Evolutionary conservation across 2,113 vertebrate species (phyloP).

Genomic region (Aphelocoma coerulescens): DNA sequence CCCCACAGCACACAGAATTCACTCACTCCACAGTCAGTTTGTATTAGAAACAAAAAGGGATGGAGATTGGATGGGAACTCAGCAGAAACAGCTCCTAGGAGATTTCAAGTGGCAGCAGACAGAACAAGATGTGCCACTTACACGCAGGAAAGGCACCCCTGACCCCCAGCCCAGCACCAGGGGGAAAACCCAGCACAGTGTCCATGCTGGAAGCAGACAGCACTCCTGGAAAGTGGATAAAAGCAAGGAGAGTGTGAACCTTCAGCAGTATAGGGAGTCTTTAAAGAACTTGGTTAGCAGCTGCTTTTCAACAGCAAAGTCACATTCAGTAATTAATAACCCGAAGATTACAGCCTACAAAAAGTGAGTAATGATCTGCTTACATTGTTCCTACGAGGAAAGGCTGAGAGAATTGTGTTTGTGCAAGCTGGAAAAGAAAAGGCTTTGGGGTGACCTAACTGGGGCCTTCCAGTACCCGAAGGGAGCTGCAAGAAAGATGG

Average conservation of each 20-base stretch:
- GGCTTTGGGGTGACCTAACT: background rate
- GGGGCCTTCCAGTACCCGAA: background rate
- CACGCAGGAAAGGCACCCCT: background rate
- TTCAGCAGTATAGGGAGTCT: background rate
- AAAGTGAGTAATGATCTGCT: background rate
- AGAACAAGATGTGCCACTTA: background rate
- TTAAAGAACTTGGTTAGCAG: background rate
- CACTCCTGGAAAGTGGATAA: background rate
- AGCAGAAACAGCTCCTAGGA: background rate
- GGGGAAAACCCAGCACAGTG: background rate
- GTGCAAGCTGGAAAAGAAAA: background rate
- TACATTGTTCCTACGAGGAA: background rate
- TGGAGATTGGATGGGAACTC: background rate
- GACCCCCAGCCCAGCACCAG: background rate
- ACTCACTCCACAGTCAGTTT: background rate
- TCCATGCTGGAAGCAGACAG: background rate
- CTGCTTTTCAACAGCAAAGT: background rate
- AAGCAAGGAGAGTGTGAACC: background rate
- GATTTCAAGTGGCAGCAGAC: background rate
- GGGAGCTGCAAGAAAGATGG: background rate
- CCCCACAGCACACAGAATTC: background rate
- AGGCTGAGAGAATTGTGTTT: background rate
- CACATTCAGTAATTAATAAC: background rate
- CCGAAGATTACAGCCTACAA: background rate
- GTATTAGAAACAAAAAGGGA: background rate